Evolutionary conservation across 2,888 invertebrate species (phyloP).

Genomic region (Frankliniella intonsa): DNA sequence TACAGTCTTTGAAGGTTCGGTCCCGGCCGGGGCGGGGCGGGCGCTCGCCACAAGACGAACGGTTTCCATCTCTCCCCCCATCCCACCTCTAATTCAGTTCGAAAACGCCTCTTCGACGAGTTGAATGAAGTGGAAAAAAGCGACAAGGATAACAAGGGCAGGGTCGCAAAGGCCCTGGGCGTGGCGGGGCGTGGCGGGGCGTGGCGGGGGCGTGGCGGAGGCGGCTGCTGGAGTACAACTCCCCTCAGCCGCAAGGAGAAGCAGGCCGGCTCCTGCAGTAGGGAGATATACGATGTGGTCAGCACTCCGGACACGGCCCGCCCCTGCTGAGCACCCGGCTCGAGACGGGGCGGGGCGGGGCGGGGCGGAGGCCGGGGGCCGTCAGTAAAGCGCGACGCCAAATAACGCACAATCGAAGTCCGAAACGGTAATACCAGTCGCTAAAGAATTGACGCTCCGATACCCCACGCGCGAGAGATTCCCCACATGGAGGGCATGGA

Average conservation of each 20-base stretch:
- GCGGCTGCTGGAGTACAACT: neutral
- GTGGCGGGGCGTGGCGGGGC: neutral
- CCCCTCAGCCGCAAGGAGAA: neutral
- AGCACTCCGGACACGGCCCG: neutral
- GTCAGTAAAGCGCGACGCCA: too few species aligned
- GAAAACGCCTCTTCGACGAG: neutral
- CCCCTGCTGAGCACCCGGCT: neutral
- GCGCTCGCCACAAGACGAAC: neutral
- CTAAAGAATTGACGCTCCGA: too few species aligned
- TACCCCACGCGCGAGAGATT: too few species aligned
- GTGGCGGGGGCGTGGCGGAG: neutral
- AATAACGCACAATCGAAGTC: too few species aligned
- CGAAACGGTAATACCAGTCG: too few species aligned
- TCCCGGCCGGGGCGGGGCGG: too few species aligned
- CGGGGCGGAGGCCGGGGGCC: too few species aligned
- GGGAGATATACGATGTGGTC: constrained; percentile 20
- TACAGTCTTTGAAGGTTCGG: too few species aligned
- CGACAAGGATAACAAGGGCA: constrained; percentile 31
- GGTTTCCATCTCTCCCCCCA: neutral
- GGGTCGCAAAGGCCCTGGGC: neutral
- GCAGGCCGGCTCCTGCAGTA: neutral
- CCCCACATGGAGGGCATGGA: too few species aligned
- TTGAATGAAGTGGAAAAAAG: constrained; percentile 35
- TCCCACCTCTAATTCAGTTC: neutral
- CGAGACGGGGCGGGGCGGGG: too few species aligned